Conservation (phyloP, 2,797 vertebrate genomes). For the Spinibarbus caldwelli region DNA sequence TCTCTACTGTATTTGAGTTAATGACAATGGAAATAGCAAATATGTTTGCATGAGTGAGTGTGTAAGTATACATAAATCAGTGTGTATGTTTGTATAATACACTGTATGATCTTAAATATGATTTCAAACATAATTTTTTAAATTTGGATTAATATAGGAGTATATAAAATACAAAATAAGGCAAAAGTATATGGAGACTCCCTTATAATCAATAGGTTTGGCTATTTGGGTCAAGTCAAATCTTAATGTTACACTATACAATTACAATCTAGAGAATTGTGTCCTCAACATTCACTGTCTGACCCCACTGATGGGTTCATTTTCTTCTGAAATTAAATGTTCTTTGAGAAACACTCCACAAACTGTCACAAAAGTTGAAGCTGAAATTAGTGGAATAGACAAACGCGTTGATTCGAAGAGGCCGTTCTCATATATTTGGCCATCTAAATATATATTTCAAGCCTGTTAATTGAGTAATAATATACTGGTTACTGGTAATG, state of each 20-base stretch:
- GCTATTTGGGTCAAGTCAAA: neutral
- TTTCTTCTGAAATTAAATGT: neutral
- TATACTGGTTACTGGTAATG: neutral
- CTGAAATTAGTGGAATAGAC: neutral
- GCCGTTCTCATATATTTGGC: neutral
- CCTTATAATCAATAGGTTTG: conserved; percentile 1
- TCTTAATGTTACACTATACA: neutral
- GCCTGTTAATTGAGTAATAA: neutral
- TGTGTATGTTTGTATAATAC: conserved; percentile 1
- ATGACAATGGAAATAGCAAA: conserved; percentile 34
- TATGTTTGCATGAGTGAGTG: neutral
- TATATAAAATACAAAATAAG: neutral
- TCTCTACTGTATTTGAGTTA: conserved; percentile 76
- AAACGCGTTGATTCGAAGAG: neutral
- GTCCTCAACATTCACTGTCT: neutral
- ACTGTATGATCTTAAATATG: neutral
- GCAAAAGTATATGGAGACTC: neutral
- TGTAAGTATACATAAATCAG: neutral
- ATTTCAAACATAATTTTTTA: neutral
- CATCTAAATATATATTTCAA: neutral
- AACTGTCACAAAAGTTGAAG: neutral
- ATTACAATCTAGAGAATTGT: neutral
- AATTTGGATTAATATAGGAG: neutral
- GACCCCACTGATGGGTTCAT: neutral
- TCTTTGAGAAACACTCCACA: neutral